These are phyloP conservation scores for Parapristionchus giblindavisi DNA, from an alignment of 2,888 invertebrate genomes.

Conservation along the genomic window DNA sequence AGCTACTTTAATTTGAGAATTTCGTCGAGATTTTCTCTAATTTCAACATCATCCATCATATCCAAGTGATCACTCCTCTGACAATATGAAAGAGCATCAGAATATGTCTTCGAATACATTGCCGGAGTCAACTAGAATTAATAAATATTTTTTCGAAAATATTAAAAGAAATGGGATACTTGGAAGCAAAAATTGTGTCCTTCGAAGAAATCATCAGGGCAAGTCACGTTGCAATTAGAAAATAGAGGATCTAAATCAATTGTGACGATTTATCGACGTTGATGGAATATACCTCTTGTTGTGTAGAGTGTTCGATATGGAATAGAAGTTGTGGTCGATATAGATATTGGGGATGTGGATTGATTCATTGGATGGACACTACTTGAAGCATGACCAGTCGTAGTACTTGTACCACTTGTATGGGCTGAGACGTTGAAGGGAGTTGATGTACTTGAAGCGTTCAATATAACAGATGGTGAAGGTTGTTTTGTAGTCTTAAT, in stretches of 20 bases:
- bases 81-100: slow-evolving; percentile 16
- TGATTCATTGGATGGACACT: no score
- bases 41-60: slow-evolving; percentile 15
- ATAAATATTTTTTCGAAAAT: not conserved
- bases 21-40: not conserved
- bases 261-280: not conserved
- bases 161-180: not conserved
- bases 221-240: not conserved
- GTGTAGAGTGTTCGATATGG: not conserved
- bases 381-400: no score
- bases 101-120: not conserved
- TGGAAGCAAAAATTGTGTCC: slow-evolving; percentile 28
- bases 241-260: not conserved
- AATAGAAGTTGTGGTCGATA: not conserved
- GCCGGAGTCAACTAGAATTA: not conserved
- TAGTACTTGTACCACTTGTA: not conserved
- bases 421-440: not conserved
- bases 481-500: not conserved
- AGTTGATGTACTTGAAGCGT: not conserved
- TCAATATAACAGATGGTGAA: not conserved
- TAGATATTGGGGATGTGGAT: no score
- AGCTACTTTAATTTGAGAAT: not conserved
- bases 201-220: slow-evolving; percentile 22
- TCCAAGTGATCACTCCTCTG: slow-evolving; percentile 4
- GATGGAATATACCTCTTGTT: not conserved